phyloP scores from a whole-genome alignment of 2,888 invertebrate species.

The Thecophora atra region DNA sequence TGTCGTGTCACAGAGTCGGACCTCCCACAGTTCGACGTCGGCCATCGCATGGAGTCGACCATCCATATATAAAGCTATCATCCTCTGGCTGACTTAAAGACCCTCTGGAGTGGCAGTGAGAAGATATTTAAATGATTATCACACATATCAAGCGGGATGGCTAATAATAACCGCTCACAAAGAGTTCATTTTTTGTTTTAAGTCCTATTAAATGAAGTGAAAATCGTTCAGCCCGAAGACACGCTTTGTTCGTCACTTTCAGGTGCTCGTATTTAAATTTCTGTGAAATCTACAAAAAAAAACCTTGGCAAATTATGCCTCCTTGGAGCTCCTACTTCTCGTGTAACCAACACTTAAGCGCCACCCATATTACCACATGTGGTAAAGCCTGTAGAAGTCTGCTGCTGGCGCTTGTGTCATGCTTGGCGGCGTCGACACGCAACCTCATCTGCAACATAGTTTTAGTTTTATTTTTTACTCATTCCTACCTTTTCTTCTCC shows the following conservation, averaged over 20 bases:
- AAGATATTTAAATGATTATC: too few relatives aligned
- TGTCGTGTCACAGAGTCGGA: background rate
- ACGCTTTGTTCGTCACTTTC: too few relatives aligned
- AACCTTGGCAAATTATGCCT: background rate
- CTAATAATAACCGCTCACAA: constrained; percentile 14
- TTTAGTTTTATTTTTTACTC: too few relatives aligned
- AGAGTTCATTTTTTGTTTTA: background rate
- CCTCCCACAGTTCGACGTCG: constrained; percentile 8
- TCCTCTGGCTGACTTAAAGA: too few relatives aligned
- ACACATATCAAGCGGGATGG: background rate
- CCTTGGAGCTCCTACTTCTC: constrained; percentile 5
- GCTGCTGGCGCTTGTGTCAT: constrained; percentile 24
- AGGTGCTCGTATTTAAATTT: too few relatives aligned
- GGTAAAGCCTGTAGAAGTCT: background rate
- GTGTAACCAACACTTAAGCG: background rate
- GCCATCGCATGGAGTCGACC: too few relatives aligned
- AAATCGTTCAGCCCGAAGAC: constrained; percentile 1
- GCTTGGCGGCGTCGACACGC: constrained; percentile 26
- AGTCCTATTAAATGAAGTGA: constrained; percentile 8
- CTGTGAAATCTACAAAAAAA: background rate
- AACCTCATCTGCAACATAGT: constrained; percentile 17
- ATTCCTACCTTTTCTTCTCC: background rate
- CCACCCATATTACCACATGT: background rate
- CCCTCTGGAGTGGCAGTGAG: too few relatives aligned
- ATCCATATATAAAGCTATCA: too few relatives aligned